Conservation (phyloP, 2,888 invertebrate genomes). For the Dolichopus griseipennis region DNA sequence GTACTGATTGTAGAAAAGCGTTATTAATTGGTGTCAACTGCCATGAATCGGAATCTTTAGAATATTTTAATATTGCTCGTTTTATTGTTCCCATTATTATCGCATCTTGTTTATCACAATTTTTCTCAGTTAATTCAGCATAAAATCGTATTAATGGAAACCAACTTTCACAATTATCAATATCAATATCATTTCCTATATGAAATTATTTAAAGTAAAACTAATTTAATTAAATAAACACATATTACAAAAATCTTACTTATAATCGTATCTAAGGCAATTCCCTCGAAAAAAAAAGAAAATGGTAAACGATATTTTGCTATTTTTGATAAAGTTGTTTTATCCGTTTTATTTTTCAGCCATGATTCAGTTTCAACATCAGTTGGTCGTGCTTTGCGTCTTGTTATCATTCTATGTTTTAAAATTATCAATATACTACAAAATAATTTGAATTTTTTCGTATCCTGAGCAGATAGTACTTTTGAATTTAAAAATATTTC, state of each 20-base stretch:
- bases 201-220: neutral
- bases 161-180: slow-evolving; percentile 42
- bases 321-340: slow-evolving; percentile 39
- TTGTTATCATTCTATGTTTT: slow-evolving; percentile 39
- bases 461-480: slow-evolving; percentile 26
- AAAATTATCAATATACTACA: slow-evolving; percentile 38
- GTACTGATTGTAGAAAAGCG: slow-evolving; percentile 41
- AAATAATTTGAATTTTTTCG: slow-evolving; percentile 38
- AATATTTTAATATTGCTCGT: slow-evolving; percentile 39
- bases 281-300: slow-evolving; percentile 22
- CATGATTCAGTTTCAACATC: slow-evolving; percentile 41
- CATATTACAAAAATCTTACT: neutral
- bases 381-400: slow-evolving; percentile 35
- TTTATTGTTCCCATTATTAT: slow-evolving; percentile 42
- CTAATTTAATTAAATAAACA: slow-evolving; percentile 29
- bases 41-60: slow-evolving; percentile 36
- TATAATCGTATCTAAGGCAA: neutral
- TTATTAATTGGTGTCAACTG: slow-evolving; percentile 41
- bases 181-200: slow-evolving; percentile 36
- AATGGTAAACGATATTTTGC: slow-evolving; percentile 43
- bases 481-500: slow-evolving; percentile 37
- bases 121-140: slow-evolving; percentile 31
- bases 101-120: slow-evolving; percentile 34
- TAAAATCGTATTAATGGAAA: slow-evolving; percentile 41
- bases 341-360: slow-evolving; percentile 37